A percentile compares a stretch with the other conserved stretches of the same genome.
These are phyloP conservation scores for Gadus macrocephalus DNA, from an alignment of 2,113 vertebrate genomes.

Conservation along the genomic window DNA sequence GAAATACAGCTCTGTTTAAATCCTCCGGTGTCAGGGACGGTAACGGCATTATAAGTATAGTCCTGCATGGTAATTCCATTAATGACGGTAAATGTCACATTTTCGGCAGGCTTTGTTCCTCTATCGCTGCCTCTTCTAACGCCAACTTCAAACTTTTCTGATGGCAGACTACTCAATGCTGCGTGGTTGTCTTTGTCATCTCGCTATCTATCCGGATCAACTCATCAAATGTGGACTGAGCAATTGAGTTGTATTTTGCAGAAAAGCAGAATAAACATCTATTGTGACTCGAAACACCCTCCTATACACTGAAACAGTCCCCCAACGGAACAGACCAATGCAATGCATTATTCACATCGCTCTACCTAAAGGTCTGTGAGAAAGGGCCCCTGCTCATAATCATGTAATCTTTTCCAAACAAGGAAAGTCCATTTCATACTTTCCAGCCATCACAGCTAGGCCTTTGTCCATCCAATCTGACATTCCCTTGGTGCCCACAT, in stretches of 20 bases:
- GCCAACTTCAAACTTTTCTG: constrained; percentile 19
- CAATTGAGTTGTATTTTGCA: constrained; percentile 52
- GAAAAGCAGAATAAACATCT: constrained; percentile 59
- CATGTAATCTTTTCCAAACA: constrained; percentile 59
- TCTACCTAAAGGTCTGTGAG: constrained; percentile 75
- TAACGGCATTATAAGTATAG: constrained; percentile 61
- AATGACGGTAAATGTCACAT: constrained; percentile 62
- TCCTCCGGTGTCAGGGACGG: constrained; percentile 56
- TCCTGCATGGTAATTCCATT: constrained; percentile 55
- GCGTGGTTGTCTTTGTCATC: constrained; percentile 21
- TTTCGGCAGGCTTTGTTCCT: constrained; percentile 42
- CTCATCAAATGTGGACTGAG: constrained; percentile 19
- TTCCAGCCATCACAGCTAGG: constrained; percentile 70
- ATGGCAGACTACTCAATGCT: constrained; percentile 23
- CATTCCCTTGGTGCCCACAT: constrained; percentile 95
- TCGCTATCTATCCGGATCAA: constrained; percentile 19
- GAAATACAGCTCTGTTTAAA: constrained; percentile 67
- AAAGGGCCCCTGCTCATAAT: constrained; percentile 71
- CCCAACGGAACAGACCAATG: constrained; percentile 62
- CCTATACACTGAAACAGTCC: constrained; percentile 62
- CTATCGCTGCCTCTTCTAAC: constrained; percentile 25
- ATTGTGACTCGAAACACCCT: constrained; percentile 61
- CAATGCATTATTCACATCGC: constrained; percentile 60
- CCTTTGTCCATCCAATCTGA: constrained; percentile 70
- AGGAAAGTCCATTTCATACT: constrained; percentile 66